Base-by-base conservation (phyloP, 2,797 vertebrate genomes). In the Galagoides demidoff region DNA sequence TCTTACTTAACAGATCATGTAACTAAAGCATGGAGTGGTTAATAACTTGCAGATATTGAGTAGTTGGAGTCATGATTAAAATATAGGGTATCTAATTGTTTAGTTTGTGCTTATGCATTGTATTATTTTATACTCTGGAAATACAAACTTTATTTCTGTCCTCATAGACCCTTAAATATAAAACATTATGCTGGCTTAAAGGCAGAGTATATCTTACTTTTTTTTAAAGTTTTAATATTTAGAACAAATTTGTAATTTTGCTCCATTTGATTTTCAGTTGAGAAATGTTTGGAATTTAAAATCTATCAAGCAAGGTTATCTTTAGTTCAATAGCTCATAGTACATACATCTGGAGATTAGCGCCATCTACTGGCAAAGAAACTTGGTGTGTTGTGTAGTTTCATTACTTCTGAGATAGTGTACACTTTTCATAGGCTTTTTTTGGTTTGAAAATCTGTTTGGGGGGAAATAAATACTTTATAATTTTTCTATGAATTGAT, bases 311-410 rank as follows among this genome's bases (percentile, higher is more conserved):
- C 37, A 93, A 90, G 10, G 45, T 74, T 23, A 17, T 91, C 39
- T 61, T 85, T 61, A 82, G 85, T 59, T 4, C 3, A 8, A 0
- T 11, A 37, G 59, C 29, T n/a, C 4, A 13, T 61, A 86, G 37
- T 64, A 52, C 13, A n/a, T 84, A 94, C 22, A 52, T 92, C 45
- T 96, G 89, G 92, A 68, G 81, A 73, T 59, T 63, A 95, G 97
- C 95, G 70, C 97, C 96, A 97, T 95, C 97, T 98, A 71, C 95
- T 96, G 97, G 95, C 20, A 74, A 92, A 49, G 39, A 39, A 61
- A 34, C 66, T 68, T 87, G 76, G 10, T 77, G 37, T 95, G 27
- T 71, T 39, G 13, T 66, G 7, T 9, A 89, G 11, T 66, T 57
- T 27, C 86, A 43, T 31, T 95, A 43, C 82, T 85, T 34, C 39